These are phyloP conservation scores for Entomobrya proxima DNA, from an alignment of 2,888 invertebrate species.

Conservation along the genomic window DNA sequence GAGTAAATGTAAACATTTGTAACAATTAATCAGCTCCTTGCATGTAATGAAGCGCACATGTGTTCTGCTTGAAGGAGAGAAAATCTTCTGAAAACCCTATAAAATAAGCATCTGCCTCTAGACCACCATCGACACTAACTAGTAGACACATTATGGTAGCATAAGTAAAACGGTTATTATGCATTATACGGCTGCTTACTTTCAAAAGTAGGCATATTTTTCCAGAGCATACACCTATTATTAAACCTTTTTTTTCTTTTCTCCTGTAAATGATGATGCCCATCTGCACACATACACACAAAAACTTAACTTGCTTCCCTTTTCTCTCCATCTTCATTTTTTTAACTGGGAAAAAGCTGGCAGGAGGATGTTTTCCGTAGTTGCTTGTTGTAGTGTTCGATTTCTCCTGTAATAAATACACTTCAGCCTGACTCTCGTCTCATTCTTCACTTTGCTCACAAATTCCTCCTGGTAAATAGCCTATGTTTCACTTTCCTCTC, in stretches of 20 bases:
- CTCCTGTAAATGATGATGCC: constrained; percentile 30
- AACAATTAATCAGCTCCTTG: constrained; percentile 57
- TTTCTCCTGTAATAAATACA: constrained; percentile 63
- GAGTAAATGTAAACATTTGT: constrained; percentile 56
- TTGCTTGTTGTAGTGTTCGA: constrained; percentile 3
- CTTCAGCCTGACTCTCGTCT: constrained; percentile 57
- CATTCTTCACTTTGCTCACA: constrained; percentile 22
- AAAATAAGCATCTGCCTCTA: constrained; percentile 4
- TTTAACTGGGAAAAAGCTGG: constrained; percentile 23
- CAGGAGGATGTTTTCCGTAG: constrained; percentile 19
- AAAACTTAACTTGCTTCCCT: constrained; percentile 18
- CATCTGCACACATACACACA: constrained; percentile 25
- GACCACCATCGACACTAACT: constrained; percentile 4
- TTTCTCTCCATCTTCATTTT: not conserved
- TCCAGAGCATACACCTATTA: not conserved
- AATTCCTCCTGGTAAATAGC: constrained; percentile 6
- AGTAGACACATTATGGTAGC: not conserved
- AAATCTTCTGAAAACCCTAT: constrained; percentile 15
- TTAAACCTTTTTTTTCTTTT: too few relatives aligned
- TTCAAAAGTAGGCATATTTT: too few relatives aligned
- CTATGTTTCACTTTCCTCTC: constrained; percentile 17
- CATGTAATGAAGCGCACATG: constrained; percentile 41
- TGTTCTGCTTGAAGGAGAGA: not conserved
- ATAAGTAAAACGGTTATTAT: not conserved
- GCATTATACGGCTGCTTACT: too few relatives aligned